A percentile compares a stretch with the other conserved stretches of the same genome.
phyloP scores from a whole-genome alignment of 2,888 invertebrate genomes.

The Ischnura elegans region DNA sequence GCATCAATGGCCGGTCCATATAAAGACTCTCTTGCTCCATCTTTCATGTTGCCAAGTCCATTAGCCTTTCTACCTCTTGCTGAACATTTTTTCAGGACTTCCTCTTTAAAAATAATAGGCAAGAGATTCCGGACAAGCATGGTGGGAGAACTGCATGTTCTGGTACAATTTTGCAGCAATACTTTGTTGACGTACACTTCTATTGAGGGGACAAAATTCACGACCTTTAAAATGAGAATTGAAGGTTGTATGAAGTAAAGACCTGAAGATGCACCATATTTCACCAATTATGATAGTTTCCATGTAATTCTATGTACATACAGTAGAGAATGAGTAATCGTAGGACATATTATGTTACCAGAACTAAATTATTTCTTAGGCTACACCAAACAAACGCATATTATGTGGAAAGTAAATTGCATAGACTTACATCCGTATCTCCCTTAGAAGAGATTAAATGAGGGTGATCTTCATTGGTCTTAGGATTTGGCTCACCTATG shows the following conservation, averaged over 20 bases:
- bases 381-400: not conserved
- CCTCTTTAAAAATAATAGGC: not conserved
- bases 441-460: not conserved
- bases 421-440: not conserved
- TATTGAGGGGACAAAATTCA: not conserved
- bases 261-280: not conserved
- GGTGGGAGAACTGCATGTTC: not conserved
- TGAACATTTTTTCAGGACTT: not conserved
- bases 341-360: not conserved
- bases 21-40: no score
- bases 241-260: not conserved
- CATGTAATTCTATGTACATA: not conserved
- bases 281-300: not conserved
- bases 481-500: not conserved
- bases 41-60: not conserved
- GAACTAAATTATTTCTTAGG: not conserved
- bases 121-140: not conserved
- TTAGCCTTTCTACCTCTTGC: not conserved
- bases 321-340: not conserved
- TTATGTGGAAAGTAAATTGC: not conserved
- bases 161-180: not conserved
- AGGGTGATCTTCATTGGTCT: not conserved
- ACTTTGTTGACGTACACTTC: not conserved
- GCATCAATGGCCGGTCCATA: no score
- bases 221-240: not conserved